A percentile compares a stretch with the other conserved stretches of the same genome.
phyloP scores from a whole-genome alignment of 1,140 invertebrate genomes.

The Mylabris phalerata region DNA sequence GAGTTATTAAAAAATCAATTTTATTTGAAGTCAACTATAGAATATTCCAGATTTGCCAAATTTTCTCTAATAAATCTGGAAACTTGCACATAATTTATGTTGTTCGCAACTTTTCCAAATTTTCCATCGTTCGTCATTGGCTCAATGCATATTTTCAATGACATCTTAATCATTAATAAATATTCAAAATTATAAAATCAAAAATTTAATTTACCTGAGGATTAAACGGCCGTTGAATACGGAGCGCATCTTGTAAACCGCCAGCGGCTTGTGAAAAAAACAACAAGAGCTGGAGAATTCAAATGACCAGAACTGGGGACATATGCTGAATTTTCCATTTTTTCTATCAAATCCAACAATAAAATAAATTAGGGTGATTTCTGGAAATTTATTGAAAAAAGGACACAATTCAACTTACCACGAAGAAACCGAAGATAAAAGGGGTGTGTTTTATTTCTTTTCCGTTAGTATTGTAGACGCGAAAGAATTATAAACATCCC shows the following conservation, averaged over 20 bases:
- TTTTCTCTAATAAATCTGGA: too few species aligned
- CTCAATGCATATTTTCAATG: conserved; percentile 12
- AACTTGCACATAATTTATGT: background rate
- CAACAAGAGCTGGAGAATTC: conserved; percentile 71
- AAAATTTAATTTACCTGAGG: conserved; percentile 48
- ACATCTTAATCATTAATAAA: conserved; percentile 6
- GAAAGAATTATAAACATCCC: conserved; percentile 12
- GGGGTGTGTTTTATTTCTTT: background rate
- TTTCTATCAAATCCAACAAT: conserved; percentile 14
- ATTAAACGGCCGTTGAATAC: conserved; percentile 67
- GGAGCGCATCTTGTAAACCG: conserved; percentile 63
- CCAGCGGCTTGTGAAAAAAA: conserved; percentile 70
- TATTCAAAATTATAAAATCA: background rate
- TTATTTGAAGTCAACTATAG: too few species aligned
- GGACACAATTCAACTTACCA: conserved; percentile 3
- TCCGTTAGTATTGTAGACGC: conserved; percentile 12
- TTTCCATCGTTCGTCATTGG: conserved; percentile 6
- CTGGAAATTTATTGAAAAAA: background rate
- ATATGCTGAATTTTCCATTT: conserved; percentile 42
- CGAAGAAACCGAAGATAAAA: background rate
- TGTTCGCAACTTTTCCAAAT: background rate
- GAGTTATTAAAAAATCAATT: too few species aligned
- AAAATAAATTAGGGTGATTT: background rate
- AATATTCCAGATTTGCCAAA: too few species aligned
- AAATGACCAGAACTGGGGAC: conserved; percentile 52